Base-by-base conservation (phyloP, 2,888 invertebrate species). In the Rugalucina vietnamica region DNA sequence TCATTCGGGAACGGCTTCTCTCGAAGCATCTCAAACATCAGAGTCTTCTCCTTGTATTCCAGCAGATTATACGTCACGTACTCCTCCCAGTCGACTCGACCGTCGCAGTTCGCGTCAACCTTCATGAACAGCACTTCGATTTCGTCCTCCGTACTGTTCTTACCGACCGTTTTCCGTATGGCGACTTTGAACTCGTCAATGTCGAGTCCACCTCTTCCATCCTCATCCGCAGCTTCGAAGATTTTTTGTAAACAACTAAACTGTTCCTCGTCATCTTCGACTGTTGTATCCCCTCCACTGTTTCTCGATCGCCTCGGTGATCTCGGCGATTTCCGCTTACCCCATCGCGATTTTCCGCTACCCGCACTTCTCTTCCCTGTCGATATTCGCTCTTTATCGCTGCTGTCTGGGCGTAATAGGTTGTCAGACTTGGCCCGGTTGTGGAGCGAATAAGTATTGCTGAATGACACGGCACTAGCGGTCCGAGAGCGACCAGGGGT, bases 1-100 rank as follows among this genome's bases (percentile, higher is more conserved):
- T 91, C 91, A 65, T 87, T 90, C 0, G 91, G 90, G 72, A 92
- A 92, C 14, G 91, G 91, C 76, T 88, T 88, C 60, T 91, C 90
- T 49, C 88, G 75, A 27, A 91, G 75, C 91, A 91, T 90, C 77
- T 91, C 90, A 12, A 89, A 86, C 94, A 94, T 94, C 0, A 80
- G 81, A 5, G 92, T 89, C 77, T 91, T 92, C 79, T 93, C 93
- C 75, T 92, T 89, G 95, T 97, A 97, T 70, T 97, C 97, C 84
- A 97, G 95, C 83, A 97, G 96, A 87, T 97, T 95, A 95, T 97
- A 97, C 0, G 97, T 97, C 37, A 97, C 96, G 91, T 97, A 96
- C 94, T 98, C 97, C 92, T 97, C 96, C 97, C 97, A 98, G 87
- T 95, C 96, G 0, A 96, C 95, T 34, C 93, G 94, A 5, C 95